Conservation (phyloP, 23 tunicate species). For the Ciona savignyi region DNA sequence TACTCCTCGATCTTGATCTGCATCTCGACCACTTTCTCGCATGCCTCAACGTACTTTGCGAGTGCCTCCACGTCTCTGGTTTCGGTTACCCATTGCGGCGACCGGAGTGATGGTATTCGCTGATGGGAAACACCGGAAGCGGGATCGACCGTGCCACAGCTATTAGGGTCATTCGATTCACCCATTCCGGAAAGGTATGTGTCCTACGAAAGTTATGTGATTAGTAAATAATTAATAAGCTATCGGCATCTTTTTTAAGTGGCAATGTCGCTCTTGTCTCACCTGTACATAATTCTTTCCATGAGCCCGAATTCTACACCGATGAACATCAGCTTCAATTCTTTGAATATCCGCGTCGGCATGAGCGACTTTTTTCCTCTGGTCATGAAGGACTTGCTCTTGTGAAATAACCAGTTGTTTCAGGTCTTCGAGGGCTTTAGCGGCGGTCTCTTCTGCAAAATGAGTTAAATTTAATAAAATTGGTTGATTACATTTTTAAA, state of each 20-base stretch:
- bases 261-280: no score
- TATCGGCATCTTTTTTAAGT: no score
- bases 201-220: slow-evolving; percentile 44
- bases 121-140: neutral
- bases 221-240: no score
- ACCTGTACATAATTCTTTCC: slow-evolving; percentile 87
- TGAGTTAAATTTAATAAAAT: no score
- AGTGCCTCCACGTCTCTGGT: slow-evolving; percentile 38
- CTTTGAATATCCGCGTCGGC: slow-evolving; percentile 42
- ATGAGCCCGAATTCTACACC: slow-evolving; percentile 30
- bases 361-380: slow-evolving; percentile 12
- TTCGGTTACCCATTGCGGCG: slow-evolving; percentile 44
- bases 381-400: slow-evolving; percentile 27
- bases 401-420: slow-evolving; percentile 49
- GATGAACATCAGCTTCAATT: slow-evolving; percentile 61
- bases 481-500: no score
- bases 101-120: slow-evolving; percentile 3
- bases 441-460: slow-evolving; percentile 1
- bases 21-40: slow-evolving; percentile 55
- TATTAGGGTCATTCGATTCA: slow-evolving; percentile 7
- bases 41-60: slow-evolving; percentile 31
- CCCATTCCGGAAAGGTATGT: slow-evolving; percentile 60
- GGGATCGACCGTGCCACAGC: neutral
- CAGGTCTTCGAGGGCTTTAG: slow-evolving; percentile 27
- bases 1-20: slow-evolving; percentile 78